Conservation (phyloP, 92 coral and sea anemone genomes). For the Pocillopora grandis region DNA sequence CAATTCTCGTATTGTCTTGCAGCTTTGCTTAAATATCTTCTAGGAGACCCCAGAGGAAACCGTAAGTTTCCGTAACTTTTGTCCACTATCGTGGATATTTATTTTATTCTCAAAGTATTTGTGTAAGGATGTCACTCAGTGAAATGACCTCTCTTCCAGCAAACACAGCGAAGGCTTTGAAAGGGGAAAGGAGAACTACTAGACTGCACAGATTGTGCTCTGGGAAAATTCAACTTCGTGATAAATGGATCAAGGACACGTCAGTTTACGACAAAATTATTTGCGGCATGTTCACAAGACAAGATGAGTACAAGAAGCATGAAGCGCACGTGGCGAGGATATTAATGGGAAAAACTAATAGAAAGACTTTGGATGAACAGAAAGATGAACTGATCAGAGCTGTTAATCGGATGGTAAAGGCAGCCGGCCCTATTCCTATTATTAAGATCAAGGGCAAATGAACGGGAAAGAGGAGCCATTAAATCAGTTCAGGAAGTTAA, state of each 20-base stretch:
- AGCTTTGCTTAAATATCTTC: conserved; percentile 77
- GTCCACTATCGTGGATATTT: not conserved
- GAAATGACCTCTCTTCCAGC: conserved; percentile 24
- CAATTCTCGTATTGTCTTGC: conserved; percentile 9
- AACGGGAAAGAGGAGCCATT: not conserved
- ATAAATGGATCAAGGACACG: conserved; percentile 64
- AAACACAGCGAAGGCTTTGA: conserved; percentile 71
- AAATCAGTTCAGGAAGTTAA: not conserved
- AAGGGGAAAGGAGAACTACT: conserved; percentile 85
- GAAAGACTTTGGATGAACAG: conserved; percentile 77
- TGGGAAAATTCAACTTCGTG: conserved; percentile 59
- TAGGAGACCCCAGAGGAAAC: conserved; percentile 82
- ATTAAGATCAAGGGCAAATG: conserved; percentile 50
- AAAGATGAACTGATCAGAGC: conserved; percentile 82
- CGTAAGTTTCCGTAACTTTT: conserved; percentile 62
- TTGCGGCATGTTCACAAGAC: conserved; percentile 83
- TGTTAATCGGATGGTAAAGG: conserved; percentile 79
- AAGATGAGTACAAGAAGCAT: conserved; percentile 82
- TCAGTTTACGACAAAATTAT: conserved; percentile 77
- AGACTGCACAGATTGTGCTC: conserved; percentile 87
- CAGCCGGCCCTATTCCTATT: conserved; percentile 90
- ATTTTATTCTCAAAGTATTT: too few relatives aligned
- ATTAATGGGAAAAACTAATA: conserved; percentile 63
- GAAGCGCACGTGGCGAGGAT: conserved; percentile 76
- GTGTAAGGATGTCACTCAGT: too few relatives aligned